Conservation (phyloP, 2,797 vertebrate genomes). For the Eulemur albifrons region DNA sequence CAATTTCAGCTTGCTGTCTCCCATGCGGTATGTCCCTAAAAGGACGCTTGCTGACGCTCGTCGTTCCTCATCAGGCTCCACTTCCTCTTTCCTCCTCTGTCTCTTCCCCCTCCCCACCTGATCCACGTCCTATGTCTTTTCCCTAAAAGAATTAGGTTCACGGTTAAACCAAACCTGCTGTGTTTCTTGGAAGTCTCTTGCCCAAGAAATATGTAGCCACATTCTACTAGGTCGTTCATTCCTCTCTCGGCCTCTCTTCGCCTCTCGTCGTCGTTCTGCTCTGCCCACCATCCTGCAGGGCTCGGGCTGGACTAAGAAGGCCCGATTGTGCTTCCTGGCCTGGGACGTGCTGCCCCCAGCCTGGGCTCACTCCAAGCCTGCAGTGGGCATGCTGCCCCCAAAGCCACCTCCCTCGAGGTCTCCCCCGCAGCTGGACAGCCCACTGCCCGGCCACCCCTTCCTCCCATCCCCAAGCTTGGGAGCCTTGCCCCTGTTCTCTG, state of each 20-base stretch:
- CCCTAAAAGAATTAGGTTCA: not conserved
- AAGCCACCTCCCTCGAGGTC: not conserved
- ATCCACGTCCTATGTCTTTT: not conserved
- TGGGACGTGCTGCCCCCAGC: fast-evolving
- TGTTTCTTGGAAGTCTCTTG: not conserved
- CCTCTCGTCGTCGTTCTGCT: not conserved
- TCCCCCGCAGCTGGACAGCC: not conserved
- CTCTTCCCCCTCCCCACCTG: not conserved
- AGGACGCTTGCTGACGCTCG: not conserved
- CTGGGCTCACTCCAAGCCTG: not conserved
- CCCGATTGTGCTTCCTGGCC: not conserved
- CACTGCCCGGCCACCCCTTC: not conserved
- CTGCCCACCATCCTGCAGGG: fast-evolving
- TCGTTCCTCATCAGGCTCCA: not conserved
- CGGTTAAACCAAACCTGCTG: not conserved
- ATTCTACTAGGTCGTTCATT: not conserved
- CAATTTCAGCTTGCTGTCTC: not conserved
- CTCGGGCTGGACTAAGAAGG: not conserved
- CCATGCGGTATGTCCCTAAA: not conserved
- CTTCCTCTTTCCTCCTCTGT: not conserved
- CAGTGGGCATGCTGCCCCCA: not conserved
- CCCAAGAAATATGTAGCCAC: not conserved
- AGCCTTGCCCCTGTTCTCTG: not conserved
- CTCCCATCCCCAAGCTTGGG: not conserved
- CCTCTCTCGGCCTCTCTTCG: not conserved